phyloP scores from a whole-genome alignment of 2,797 vertebrate genomes.

The Tragelaphus oryx region DNA sequence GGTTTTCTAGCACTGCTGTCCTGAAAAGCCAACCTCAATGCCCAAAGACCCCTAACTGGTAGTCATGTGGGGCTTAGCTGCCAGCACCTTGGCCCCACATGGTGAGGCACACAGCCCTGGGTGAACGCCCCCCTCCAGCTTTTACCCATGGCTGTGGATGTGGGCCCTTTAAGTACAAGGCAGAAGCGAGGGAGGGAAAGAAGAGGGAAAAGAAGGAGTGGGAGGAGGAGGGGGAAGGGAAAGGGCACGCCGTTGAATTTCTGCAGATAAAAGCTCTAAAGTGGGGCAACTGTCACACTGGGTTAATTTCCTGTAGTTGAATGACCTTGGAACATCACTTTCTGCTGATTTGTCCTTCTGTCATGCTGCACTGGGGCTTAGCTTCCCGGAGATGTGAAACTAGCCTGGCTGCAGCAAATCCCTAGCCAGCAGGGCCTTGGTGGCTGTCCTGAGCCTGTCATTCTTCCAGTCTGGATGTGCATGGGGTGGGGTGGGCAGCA shows the following conservation, averaged over 20 bases:
- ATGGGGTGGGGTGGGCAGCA: no score
- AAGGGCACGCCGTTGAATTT: not conserved
- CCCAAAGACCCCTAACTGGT: not conserved
- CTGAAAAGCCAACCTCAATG: not conserved
- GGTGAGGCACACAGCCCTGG: not conserved
- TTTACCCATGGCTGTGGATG: not conserved
- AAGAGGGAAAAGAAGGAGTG: not conserved
- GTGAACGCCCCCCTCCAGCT: not conserved
- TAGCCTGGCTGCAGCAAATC: conserved; percentile 2
- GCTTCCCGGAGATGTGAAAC: not conserved
- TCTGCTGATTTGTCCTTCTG: conserved; percentile 49
- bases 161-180: not conserved
- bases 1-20: not conserved
- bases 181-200: not conserved
- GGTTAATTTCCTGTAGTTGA: conserved; percentile 41
- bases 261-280: conserved; percentile 48
- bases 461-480: not conserved
- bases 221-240: not conserved
- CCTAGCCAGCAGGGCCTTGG: not conserved
- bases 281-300: conserved; percentile 55
- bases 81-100: not conserved
- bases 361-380: not conserved
- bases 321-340: conserved; percentile 55
- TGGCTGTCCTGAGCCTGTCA: not conserved
- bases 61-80: not conserved